Evolutionary conservation across 2,888 invertebrate genomes (phyloP).

Genomic region (Galerucella calmariensis): DNA sequence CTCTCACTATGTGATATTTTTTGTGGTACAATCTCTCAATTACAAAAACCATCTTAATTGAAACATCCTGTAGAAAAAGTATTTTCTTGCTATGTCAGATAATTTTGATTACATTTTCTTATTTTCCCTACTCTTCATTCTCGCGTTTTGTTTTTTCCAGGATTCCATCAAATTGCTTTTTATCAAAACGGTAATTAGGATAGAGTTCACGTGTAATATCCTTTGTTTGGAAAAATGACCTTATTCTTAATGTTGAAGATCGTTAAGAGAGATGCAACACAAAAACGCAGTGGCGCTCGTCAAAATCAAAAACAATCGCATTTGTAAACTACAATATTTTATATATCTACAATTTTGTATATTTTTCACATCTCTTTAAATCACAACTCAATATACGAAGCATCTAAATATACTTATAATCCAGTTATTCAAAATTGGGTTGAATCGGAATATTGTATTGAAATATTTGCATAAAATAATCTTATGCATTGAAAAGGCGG

Average conservation of each 20-base stretch:
- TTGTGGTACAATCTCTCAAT: neutral
- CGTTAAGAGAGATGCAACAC: neutral
- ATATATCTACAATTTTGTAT: neutral
- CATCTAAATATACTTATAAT: slow-evolving; percentile 1
- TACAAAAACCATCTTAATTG: neutral
- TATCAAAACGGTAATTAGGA: neutral
- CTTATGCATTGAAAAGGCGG: slow-evolving; percentile 1
- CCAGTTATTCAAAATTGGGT: slow-evolving; percentile 6
- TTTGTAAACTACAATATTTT: neutral
- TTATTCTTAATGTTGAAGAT: neutral
- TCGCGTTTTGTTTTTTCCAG: neutral
- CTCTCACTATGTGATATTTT: neutral
- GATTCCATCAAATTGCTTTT: slow-evolving; percentile 1
- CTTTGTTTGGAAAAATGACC: neutral
- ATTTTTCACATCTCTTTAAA: neutral
- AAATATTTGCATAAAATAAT: slow-evolving; percentile 3
- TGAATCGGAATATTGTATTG: neutral
- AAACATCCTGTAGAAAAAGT: neutral
- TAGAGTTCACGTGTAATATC: neutral
- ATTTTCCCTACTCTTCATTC: neutral
- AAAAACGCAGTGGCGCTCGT: neutral
- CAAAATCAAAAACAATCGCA: neutral
- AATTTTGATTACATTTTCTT: neutral
- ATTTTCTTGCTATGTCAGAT: slow-evolving; percentile 1
- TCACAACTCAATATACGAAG: neutral